Percentiles rank a stretch among this genome's conserved stretches.
phyloP scores from a whole-genome alignment of 2,113 vertebrate species.

The Aythya baeri region DNA sequence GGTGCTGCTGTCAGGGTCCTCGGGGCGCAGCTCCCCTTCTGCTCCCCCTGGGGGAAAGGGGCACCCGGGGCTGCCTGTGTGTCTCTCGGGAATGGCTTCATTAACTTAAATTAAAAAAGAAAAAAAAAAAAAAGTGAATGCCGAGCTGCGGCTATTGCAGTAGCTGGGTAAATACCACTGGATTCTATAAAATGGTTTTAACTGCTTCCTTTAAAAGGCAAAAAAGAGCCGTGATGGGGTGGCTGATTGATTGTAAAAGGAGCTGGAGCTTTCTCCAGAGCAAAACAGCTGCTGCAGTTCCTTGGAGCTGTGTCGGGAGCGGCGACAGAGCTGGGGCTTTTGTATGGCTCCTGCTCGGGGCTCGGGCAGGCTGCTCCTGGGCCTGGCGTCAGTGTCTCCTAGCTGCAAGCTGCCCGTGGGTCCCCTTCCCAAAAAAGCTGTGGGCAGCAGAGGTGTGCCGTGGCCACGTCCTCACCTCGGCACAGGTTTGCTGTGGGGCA shows the following conservation, averaged over 20 bases:
- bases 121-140: not conserved
- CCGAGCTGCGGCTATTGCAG: slow-evolving; percentile 49
- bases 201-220: slow-evolving; percentile 60
- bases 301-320: not conserved
- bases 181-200: slow-evolving; percentile 72
- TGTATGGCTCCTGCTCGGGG: not conserved
- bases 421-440: too few relatives aligned
- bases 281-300: slow-evolving; percentile 23
- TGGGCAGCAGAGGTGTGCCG: fast-evolving
- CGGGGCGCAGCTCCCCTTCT: not conserved
- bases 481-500: fast-evolving
- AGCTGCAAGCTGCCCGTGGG: not conserved
- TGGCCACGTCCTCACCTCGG: fast-evolving
- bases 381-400: too few relatives aligned
- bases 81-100: slow-evolving; percentile 4
- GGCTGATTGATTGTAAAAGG: slow-evolving; percentile 65
- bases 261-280: not conserved
- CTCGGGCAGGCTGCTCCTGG: not conserved
- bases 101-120: slow-evolving; percentile 37
- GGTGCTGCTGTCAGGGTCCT: not conserved
- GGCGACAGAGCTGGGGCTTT: not conserved
- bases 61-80: not conserved
- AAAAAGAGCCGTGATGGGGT: slow-evolving; percentile 37
- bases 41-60: not conserved
- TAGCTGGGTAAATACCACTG: slow-evolving; percentile 67